Evolutionary conservation across 2,113 vertebrate genomes (phyloP).

Genomic region (Cervus canadensis): DNA sequence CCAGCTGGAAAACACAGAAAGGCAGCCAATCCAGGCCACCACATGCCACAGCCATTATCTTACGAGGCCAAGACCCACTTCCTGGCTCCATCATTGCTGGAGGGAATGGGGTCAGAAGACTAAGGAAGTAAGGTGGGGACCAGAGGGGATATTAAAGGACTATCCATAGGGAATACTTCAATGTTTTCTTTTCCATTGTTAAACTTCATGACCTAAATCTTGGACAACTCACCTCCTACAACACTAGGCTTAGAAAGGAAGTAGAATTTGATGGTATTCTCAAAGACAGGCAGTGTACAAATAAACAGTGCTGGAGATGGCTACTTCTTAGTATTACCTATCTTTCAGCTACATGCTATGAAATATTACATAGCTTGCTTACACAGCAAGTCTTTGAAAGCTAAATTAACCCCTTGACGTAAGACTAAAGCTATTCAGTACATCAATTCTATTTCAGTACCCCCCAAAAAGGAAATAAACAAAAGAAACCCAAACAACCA

Average conservation of each 20-base stretch:
- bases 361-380: constrained; percentile 11
- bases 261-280: neutral
- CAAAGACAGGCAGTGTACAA: neutral
- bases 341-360: neutral
- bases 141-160: neutral
- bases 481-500: constrained; percentile 67
- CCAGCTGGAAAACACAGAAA: constrained; percentile 64
- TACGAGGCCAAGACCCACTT: constrained; percentile 13
- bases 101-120: constrained; percentile 47
- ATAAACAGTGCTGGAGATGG: neutral
- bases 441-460: constrained; percentile 56
- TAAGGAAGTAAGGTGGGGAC: constrained; percentile 48
- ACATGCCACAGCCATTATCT: constrained; percentile 60
- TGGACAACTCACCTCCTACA: constrained; percentile 28
- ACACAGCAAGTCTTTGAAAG: neutral
- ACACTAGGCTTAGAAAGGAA: constrained; percentile 17
- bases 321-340: neutral
- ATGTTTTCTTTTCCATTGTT: constrained; percentile 47
- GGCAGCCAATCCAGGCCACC: constrained; percentile 36
- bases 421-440: constrained; percentile 42
- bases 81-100: constrained; percentile 47
- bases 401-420: constrained; percentile 56
- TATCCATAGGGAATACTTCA: neutral
- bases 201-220: constrained; percentile 32
- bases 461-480: constrained; percentile 59